Evolutionary conservation across 1,140 invertebrate species (phyloP).

Genomic region (Portunus trituberculatus): DNA sequence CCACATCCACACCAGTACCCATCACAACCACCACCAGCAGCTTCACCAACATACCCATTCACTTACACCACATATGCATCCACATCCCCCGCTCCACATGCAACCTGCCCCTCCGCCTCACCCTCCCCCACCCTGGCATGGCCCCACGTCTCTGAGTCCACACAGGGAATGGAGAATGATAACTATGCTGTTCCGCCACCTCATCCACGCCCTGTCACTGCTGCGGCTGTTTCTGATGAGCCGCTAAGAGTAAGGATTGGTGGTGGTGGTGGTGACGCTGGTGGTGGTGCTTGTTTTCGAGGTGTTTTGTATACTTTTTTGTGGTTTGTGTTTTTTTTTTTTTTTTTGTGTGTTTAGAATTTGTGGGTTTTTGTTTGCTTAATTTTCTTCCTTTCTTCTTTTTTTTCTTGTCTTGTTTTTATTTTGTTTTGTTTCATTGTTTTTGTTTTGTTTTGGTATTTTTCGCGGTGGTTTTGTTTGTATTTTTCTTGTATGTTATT

Average conservation of each 20-base stretch:
- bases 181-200: slow-evolving; percentile 71
- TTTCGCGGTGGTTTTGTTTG: too few relatives aligned
- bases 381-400: too few relatives aligned
- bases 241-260: slow-evolving; percentile 56
- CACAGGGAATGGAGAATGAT: slow-evolving; percentile 37
- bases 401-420: too few relatives aligned
- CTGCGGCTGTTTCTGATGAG: slow-evolving; percentile 47
- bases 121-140: background rate
- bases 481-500: too few relatives aligned
- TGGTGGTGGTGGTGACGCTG: background rate
- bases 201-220: slow-evolving; percentile 63
- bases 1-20: background rate
- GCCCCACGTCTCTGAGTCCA: background rate
- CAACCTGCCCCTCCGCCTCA: background rate
- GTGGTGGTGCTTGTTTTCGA: too few relatives aligned
- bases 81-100: background rate
- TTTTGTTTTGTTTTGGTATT: too few relatives aligned
- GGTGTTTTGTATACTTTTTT: too few relatives aligned
- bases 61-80: background rate
- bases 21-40: slow-evolving; percentile 25
- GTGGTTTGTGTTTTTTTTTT: too few relatives aligned
- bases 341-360: too few relatives aligned
- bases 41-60: background rate
- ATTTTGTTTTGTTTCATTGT: too few relatives aligned
- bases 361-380: too few relatives aligned